A percentile compares a stretch with the other conserved stretches of the same genome.
These are phyloP conservation scores for Drosophila meridiana DNA, from an alignment of 2,888 invertebrate genomes.

Conservation along the genomic window DNA sequence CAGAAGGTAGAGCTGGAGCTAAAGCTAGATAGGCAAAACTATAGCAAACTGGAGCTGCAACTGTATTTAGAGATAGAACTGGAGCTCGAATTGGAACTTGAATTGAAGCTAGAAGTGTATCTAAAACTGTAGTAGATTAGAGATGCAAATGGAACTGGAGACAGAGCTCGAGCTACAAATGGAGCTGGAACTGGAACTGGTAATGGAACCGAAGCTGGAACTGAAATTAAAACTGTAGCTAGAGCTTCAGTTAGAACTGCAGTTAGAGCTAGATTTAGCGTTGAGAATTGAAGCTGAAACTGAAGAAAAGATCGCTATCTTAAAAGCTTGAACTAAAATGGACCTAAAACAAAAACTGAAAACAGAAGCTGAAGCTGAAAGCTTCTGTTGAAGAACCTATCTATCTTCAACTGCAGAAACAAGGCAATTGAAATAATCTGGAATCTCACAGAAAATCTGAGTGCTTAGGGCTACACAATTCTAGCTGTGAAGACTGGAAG, in stretches of 20 bases:
- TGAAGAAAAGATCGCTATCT: neutral
- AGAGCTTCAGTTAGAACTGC: neutral
- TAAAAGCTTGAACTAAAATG: neutral
- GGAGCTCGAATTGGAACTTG: neutral
- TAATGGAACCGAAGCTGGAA: neutral
- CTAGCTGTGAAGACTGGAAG: neutral
- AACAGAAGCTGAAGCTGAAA: neutral
- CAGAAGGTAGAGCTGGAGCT: neutral
- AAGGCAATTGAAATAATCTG: neutral
- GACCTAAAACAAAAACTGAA: neutral
- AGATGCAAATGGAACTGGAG: neutral
- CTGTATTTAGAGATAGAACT: too few relatives aligned
- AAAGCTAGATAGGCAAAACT: too few relatives aligned
- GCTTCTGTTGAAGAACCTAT: neutral
- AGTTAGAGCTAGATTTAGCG: neutral
- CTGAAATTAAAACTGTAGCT: neutral
- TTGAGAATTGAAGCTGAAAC: neutral
- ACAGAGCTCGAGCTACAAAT: neutral
- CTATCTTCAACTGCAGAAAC: too few relatives aligned
- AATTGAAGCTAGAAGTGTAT: neutral
- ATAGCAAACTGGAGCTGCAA: neutral
- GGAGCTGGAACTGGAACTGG: neutral
- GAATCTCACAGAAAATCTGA: neutral
- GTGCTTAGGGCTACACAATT: neutral
- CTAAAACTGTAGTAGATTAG: neutral